Conservation (phyloP, 2,113 vertebrate genomes). For the Toxotes chatareus region DNA sequence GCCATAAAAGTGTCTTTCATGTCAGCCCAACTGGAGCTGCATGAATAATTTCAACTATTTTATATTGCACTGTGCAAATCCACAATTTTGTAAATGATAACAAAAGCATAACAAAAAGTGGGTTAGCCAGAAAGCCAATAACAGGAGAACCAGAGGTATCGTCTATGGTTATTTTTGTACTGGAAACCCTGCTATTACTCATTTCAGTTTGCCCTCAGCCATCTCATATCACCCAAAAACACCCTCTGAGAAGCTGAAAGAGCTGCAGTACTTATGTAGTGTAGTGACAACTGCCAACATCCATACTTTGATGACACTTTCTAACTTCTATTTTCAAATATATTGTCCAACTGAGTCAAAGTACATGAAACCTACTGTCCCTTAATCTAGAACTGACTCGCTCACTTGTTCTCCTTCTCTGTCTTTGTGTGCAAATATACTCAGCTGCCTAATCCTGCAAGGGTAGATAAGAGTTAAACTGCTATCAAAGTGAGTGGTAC, state of each 20-base stretch:
- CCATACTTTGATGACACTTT: constrained; percentile 9
- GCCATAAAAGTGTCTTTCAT: constrained; percentile 67
- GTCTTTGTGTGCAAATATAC: constrained; percentile 23
- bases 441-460: constrained; percentile 27
- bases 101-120: constrained; percentile 52
- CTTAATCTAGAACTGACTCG: neutral
- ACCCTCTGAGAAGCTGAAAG: neutral
- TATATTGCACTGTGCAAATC: constrained; percentile 48
- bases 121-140: constrained; percentile 48
- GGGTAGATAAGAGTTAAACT: constrained; percentile 26
- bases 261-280: neutral
- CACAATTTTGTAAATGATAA: constrained; percentile 50
- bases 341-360: neutral
- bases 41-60: constrained; percentile 61
- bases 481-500: constrained; percentile 55
- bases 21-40: constrained; percentile 63
- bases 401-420: constrained; percentile 2
- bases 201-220: constrained; percentile 12
- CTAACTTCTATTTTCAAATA: constrained; percentile 5
- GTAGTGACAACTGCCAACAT: neutral
- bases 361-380: neutral
- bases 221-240: neutral
- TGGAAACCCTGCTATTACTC: constrained; percentile 9
- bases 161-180: constrained; percentile 12
- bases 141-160: constrained; percentile 23